Percentiles rank a stretch among this genome's conserved stretches.
These are phyloP conservation scores for Caenorhabditis remanei DNA, from an alignment of 1,140 invertebrate genomes.

Conservation along the genomic window DNA sequence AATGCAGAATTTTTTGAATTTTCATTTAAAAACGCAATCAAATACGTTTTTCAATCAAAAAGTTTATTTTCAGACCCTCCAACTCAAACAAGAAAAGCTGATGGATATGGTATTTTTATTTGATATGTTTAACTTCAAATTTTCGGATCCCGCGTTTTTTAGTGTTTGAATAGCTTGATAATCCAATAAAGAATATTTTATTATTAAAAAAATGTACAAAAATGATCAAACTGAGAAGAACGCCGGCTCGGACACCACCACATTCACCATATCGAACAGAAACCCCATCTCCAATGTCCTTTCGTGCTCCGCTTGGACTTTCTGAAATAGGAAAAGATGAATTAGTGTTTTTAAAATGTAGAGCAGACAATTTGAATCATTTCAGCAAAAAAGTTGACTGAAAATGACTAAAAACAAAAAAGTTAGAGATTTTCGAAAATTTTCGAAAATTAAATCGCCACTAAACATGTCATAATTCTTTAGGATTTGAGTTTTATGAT, in stretches of 20 bases:
- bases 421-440: too few relatives aligned
- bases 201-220: background rate
- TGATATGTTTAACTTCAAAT: background rate
- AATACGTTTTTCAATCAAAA: too few relatives aligned
- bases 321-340: background rate
- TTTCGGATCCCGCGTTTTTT: background rate
- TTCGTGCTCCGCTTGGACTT: constrained; percentile 1
- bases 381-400: too few relatives aligned
- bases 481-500: too few relatives aligned
- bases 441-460: too few relatives aligned
- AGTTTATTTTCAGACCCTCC: background rate
- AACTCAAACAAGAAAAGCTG: background rate
- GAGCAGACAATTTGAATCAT: background rate
- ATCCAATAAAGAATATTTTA: too few relatives aligned
- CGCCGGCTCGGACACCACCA: background rate
- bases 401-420: too few relatives aligned
- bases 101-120: background rate
- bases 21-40: too few relatives aligned
- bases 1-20: too few relatives aligned
- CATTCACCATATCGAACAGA: constrained; percentile 2
- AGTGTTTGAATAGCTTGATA: too few relatives aligned
- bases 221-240: background rate
- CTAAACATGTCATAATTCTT: too few relatives aligned
- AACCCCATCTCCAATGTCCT: background rate
- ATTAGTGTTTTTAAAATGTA: background rate